Evolutionary conservation across 2,888 invertebrate genomes (phyloP), one percentile per base, ranked within the genome.

Genomic region (Mythimna vitellina): DNA sequence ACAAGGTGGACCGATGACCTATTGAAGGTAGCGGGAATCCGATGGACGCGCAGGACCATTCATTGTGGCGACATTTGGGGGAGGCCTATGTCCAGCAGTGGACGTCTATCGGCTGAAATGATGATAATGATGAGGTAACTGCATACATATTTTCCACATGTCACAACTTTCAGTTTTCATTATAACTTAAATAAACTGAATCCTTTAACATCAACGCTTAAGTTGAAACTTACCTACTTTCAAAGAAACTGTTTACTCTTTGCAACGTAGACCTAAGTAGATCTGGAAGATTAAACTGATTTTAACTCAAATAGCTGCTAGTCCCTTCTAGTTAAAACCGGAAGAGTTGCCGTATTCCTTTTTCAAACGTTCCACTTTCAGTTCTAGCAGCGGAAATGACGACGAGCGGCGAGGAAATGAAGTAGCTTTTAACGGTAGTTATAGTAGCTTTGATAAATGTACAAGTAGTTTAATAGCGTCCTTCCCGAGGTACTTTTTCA

Each of bases 341-440:
- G 86, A 86, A 78, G 69, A 29, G 51, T 25, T 25, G 53, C 53
- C 38, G 10, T 60, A 49, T 68, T 78, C 69, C 29, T 83, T 80
- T 82, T 78, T 78, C 69, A 75, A 84, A 58, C 73, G 69, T 57
- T 77, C 67, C 65, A 75, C 81, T 84, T 82, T 78, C 70, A 82
- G 60, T 60, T 66, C 63, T 35, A 62, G 49, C 58, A n/a, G 35
- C 70, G 88, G 86, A 87, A 83, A 87, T 86, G 78, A 85, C 70
- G 77, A 69, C 67, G 62, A 70, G 69, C 22, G 56, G n/a, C 51
- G 56, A 4, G 85, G 81, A 86, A 88, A 88, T 82, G 71, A 83
- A 79, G 76, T 73, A 72, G 49, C 62, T 64, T 69, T 71, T 74
- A 77, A 80, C 63, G 49, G 42, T 61, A 29, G 9, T 17, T 69